Conservation (phyloP, 2,888 invertebrate genomes). For the Sarcophaga subvicina region DNA sequence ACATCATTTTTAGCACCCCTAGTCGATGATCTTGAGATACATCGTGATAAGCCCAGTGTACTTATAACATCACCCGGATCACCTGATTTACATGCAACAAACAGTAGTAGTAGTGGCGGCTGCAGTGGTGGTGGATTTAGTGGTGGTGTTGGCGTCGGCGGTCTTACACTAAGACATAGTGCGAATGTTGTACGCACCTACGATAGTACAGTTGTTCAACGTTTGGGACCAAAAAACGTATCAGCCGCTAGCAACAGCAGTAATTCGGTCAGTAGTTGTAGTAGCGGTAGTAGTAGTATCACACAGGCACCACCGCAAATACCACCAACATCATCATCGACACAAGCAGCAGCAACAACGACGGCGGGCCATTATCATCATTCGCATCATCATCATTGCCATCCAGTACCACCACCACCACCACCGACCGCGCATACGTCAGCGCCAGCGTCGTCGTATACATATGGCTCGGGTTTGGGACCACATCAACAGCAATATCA, state of each 20-base stretch:
- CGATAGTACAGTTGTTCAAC: constrained; percentile 71
- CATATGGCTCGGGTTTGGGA: constrained; percentile 69
- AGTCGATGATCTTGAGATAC: constrained; percentile 79
- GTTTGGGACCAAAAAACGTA: constrained; percentile 74
- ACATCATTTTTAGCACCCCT: constrained; percentile 72
- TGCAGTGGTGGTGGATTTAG: constrained; percentile 25
- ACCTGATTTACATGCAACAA: constrained; percentile 88
- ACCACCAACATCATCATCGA: constrained; percentile 62
- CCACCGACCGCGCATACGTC: constrained; percentile 75
- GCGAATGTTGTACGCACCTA: constrained; percentile 73
- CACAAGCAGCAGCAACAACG: constrained; percentile 74
- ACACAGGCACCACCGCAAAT: constrained; percentile 59
- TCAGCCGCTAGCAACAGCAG: constrained; percentile 74
- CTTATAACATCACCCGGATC: constrained; percentile 97
- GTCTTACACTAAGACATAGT: constrained; percentile 67
- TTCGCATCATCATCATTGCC: constrained; percentile 83
- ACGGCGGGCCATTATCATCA: constrained; percentile 80
- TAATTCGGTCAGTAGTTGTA: constrained; percentile 69
- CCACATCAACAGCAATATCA: constrained; percentile 63
- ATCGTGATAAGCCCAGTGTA: constrained; percentile 94
- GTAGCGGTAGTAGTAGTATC: constrained; percentile 71
- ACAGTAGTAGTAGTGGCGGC: constrained; percentile 72
- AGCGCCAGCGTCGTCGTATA: constrained; percentile 63
- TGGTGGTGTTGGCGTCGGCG: constrained; percentile 21
- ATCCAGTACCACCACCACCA: constrained; percentile 75